Percentiles rank a stretch among this genome's conserved stretches.
Conservation (phyloP, 2,888 invertebrate species). For the Glaucopsyche alexis region DNA sequence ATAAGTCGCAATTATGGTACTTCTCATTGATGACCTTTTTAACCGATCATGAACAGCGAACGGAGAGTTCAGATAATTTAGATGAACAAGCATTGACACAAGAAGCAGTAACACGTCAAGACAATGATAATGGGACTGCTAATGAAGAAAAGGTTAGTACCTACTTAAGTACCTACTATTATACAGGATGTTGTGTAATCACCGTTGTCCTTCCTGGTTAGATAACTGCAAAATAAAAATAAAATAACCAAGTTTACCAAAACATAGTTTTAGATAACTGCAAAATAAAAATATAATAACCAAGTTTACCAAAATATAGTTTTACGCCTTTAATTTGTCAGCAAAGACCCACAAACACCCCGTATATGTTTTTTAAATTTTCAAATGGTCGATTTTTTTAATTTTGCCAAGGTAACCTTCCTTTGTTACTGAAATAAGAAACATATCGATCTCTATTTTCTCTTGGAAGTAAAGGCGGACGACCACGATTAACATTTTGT, state of each 20-base stretch:
- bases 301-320: constrained; percentile 4
- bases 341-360: constrained; percentile 7
- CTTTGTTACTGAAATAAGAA: constrained; percentile 13
- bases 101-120: constrained; percentile 23
- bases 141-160: neutral
- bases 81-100: constrained; percentile 25
- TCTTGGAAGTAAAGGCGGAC: constrained; percentile 21
- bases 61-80: constrained; percentile 24
- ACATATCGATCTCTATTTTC: constrained; percentile 25
- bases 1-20: constrained; percentile 7
- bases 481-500: constrained; percentile 22
- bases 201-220: constrained; percentile 2
- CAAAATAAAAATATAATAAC: constrained; percentile 2
- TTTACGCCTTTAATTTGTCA: constrained; percentile 4
- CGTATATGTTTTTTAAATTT: constrained; percentile 7
- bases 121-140: constrained; percentile 10
- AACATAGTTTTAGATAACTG: constrained; percentile 7
- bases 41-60: constrained; percentile 2
- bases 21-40: constrained; percentile 17
- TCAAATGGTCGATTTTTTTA: constrained; percentile 1
- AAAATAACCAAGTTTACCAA: constrained; percentile 3
- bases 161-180: neutral
- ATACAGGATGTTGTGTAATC: constrained; percentile 1
- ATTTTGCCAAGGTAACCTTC: constrained; percentile 7
- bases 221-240: constrained; percentile 2